phyloP scores from a whole-genome alignment of 2,888 invertebrate genomes.

The Epinotia ramella region DNA sequence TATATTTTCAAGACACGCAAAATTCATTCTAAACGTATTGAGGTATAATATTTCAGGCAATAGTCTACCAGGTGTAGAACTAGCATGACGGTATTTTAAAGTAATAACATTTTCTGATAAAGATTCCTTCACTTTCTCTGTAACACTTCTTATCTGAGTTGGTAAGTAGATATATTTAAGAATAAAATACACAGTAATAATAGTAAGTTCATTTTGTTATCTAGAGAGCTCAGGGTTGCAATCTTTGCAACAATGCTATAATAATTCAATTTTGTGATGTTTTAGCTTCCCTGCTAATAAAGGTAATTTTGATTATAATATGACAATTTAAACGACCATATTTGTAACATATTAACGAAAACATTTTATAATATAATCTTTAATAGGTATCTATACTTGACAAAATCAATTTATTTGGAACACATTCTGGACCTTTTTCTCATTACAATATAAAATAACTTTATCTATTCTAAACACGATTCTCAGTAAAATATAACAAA shows the following conservation, averaged over 20 bases:
- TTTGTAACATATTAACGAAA: slow-evolving; percentile 68
- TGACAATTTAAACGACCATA: slow-evolving; percentile 52
- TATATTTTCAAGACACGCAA: slow-evolving; percentile 79
- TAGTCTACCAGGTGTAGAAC: slow-evolving; percentile 74
- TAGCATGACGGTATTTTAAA: slow-evolving; percentile 58
- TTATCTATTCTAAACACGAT: slow-evolving; percentile 63
- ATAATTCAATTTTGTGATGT: slow-evolving; percentile 32
- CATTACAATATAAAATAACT: slow-evolving; percentile 52
- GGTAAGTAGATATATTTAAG: slow-evolving; percentile 53
- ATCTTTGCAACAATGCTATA: slow-evolving; percentile 39
- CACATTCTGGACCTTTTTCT: slow-evolving; percentile 77
- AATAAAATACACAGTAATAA: slow-evolving; percentile 35
- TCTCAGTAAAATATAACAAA: slow-evolving; percentile 73
- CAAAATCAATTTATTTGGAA: slow-evolving; percentile 77
- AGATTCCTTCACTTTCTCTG: slow-evolving; percentile 58
- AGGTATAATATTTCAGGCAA: slow-evolving; percentile 82
- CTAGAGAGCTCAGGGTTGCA: slow-evolving; percentile 47
- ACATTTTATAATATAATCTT: slow-evolving; percentile 65
- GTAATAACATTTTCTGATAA: slow-evolving; percentile 67
- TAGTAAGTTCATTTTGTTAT: slow-evolving; percentile 39
- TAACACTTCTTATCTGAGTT: slow-evolving; percentile 62
- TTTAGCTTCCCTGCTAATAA: slow-evolving; percentile 47
- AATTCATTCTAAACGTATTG: slow-evolving; percentile 81
- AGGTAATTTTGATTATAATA: slow-evolving; percentile 53
- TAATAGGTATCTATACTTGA: slow-evolving; percentile 66